Conservation (phyloP, 2,797 vertebrate genomes). For the Vireo griseus region DNA sequence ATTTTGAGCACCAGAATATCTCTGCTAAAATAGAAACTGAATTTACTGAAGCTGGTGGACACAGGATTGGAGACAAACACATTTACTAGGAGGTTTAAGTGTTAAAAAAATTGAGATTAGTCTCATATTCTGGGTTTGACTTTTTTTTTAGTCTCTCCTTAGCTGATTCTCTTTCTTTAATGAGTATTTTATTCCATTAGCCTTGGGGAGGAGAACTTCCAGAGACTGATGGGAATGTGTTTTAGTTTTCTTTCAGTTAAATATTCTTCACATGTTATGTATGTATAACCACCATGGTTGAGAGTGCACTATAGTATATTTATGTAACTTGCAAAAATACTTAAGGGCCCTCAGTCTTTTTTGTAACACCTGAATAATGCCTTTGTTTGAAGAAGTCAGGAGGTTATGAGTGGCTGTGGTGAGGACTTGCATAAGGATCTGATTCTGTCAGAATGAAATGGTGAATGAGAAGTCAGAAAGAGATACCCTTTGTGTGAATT, state of each 20-base stretch:
- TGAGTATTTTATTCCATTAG: not conserved
- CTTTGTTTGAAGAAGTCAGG: not conserved
- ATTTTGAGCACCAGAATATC: not conserved
- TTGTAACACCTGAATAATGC: not conserved
- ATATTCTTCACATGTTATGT: not conserved
- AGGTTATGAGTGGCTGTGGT: not conserved
- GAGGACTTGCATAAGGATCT: not conserved
- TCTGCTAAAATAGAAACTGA: not conserved
- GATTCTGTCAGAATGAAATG: not conserved
- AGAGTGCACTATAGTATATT: not conserved
- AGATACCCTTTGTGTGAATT: not conserved
- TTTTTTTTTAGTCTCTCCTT: not conserved
- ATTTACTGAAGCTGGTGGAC: not conserved
- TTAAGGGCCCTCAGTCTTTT: not conserved
- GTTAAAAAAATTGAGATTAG: not conserved
- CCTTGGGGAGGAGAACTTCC: not conserved
- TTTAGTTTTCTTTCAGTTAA: not conserved
- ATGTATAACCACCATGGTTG: not conserved
- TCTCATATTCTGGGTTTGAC: not conserved
- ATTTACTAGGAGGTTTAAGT: not conserved
- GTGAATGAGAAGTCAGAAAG: not conserved
- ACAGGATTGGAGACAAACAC: not conserved
- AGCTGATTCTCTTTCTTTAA: not conserved
- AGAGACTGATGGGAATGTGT: not conserved
- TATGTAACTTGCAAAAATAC: not conserved